phyloP scores from a whole-genome alignment of 2,797 vertebrate genomes.

The Champsocephalus gunnari region DNA sequence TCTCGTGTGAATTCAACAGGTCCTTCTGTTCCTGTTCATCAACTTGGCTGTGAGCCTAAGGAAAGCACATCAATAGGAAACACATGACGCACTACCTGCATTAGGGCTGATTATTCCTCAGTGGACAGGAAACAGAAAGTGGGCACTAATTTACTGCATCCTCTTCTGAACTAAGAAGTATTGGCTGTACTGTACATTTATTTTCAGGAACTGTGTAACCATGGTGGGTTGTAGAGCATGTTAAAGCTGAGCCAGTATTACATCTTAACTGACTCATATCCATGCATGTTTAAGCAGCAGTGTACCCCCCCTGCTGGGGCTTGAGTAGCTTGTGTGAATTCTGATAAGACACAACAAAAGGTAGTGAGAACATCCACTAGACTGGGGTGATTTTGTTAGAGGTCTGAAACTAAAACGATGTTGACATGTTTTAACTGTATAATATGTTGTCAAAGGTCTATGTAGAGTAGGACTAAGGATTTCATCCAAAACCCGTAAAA shows the following conservation, averaged over 20 bases:
- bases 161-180: conserved; percentile 24
- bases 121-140: conserved; percentile 9
- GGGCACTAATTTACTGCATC: not conserved
- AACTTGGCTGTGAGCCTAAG: conserved; percentile 23
- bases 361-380: not conserved
- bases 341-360: not conserved
- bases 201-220: not conserved
- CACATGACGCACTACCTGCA: conserved; percentile 19
- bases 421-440: not conserved
- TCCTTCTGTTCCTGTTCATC: conserved; percentile 17
- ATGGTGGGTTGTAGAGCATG: not conserved
- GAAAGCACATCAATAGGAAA: conserved; percentile 20
- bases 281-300: conserved; percentile 4
- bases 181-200: conserved; percentile 8
- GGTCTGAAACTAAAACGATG: not conserved
- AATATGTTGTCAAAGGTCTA: not conserved
- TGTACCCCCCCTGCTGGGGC: not conserved
- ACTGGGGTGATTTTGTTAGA: not conserved
- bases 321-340: conserved; percentile 8
- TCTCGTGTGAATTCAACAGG: conserved; percentile 7
- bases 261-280: conserved; percentile 17
- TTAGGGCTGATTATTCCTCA: conserved; percentile 24
- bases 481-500: not conserved
- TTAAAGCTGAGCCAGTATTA: conserved; percentile 1
- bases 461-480: not conserved